Percentiles rank a stretch among this genome's conserved stretches.
phyloP scores from a whole-genome alignment of 2,797 vertebrate species.

The Sarcophilus harrisii region DNA sequence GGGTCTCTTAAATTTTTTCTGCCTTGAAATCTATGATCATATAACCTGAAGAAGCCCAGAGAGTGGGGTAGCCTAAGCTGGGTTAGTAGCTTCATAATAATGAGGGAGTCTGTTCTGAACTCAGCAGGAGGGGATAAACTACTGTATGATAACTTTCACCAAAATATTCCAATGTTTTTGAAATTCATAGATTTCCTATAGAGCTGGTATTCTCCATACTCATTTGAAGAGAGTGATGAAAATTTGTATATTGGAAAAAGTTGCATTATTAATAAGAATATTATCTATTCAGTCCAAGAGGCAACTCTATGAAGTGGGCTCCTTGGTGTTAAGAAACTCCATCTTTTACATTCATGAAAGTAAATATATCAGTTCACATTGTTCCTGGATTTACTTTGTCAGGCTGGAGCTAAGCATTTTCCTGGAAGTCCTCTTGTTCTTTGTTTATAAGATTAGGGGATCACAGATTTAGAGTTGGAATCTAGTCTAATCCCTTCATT shows the following conservation, averaged over 20 bases:
- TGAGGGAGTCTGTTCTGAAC: neutral
- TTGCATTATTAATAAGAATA: neutral
- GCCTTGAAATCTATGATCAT: neutral
- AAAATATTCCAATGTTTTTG: neutral
- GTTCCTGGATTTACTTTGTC: neutral
- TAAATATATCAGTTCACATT: neutral
- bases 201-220: neutral
- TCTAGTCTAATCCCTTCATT: neutral
- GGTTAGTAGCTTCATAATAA: neutral
- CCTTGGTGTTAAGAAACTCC: neutral
- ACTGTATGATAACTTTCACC: neutral
- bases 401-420: neutral
- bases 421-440: neutral
- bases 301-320: neutral
- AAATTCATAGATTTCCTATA: slow-evolving; percentile 3
- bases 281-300: neutral
- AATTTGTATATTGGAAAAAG: neutral
- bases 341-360: neutral
- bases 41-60: neutral
- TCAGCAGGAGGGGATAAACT: too few relatives aligned
- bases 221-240: neutral
- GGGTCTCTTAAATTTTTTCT: neutral
- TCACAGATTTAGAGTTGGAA: neutral
- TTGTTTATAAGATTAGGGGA: neutral
- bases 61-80: neutral